Evolutionary conservation across 2,888 invertebrate species (phyloP), one percentile per base, ranked within the genome.

Genomic region (Psylliodes chrysocephalus): DNA sequence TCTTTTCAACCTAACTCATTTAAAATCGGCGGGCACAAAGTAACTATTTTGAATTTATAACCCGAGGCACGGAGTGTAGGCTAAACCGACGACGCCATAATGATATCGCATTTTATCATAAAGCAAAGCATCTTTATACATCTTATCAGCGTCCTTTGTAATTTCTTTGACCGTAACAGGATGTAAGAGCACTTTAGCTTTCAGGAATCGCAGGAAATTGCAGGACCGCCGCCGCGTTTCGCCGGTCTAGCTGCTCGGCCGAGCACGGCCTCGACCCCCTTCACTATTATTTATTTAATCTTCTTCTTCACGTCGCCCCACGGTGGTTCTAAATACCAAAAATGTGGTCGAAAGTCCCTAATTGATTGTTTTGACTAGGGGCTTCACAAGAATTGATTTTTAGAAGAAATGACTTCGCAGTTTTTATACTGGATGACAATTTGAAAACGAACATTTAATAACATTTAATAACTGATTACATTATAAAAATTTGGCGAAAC

Each of bases 141-240:
- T 73, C 71, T 73, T 74, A 73, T 74, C 73, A 69, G 68, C 69
- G 72, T 64, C 69, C 69, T 69, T 75, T 73, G 75, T 73, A 75
- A 73, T 71, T 72, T 71, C 74, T 76, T 70, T 72, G 72, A 71
- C 72, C 73, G 72, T 73, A 71, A 73, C 74, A 70, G 77, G 77
- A 78, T 75, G 75, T 73, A 73, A 73, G 74, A 73, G 75, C 76
- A 75, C 76, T 77, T 73, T 72, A 73, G 75, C 75, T 75, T 73
- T 76, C 74, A 73, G 72, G 73, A 73, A 71, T 73, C 70, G 67
- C 75, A 77, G 76, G 76, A 78, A 78, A 77, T 78, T 78, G 75
- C 78, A 71, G 67, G 63, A 44, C 61, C 69, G 64, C 57, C 30
- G 30, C 44, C 30, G 28, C 60, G 53, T 12, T 33, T 28, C 53